phyloP scores from a whole-genome alignment of 35 echinoderm and acorn worm species.

The Apostichopus parvimensis region DNA sequence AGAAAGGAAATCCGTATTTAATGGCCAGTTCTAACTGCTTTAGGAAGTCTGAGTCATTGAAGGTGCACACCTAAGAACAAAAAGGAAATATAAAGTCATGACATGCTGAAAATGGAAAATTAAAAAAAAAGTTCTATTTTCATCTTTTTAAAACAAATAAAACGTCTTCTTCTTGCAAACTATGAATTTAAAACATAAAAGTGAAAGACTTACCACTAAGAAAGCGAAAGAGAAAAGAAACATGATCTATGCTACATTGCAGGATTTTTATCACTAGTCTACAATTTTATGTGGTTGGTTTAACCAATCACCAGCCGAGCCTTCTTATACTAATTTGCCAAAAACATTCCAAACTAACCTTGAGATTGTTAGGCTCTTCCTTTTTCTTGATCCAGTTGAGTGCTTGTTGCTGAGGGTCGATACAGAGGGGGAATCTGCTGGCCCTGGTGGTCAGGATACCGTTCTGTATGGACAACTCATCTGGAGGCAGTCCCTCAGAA shows the following conservation, averaged over 20 bases:
- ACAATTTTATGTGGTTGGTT: too few species aligned
- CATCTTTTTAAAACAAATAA: too few species aligned
- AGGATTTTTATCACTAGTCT: too few species aligned
- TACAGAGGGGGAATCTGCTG: conserved; percentile 97
- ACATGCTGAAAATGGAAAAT: too few species aligned
- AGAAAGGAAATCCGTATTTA: conserved; percentile 99
- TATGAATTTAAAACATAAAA: too few species aligned
- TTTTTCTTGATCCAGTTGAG: conserved; percentile 99
- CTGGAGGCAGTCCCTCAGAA: conserved; percentile 92
- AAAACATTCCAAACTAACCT: conserved; percentile 57
- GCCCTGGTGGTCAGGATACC: conserved; percentile 98
- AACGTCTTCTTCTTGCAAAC: too few species aligned
- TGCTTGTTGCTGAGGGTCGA: conserved; percentile 98
- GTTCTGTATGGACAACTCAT: conserved; percentile 99
- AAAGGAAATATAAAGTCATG: not conserved
- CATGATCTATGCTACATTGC: too few species aligned
- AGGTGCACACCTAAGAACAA: conserved; percentile 90
- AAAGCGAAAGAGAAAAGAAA: too few species aligned
- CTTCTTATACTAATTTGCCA: too few species aligned
- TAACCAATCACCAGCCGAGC: too few species aligned
- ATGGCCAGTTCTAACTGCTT: conserved; percentile 99
- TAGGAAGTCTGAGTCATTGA: conserved; percentile 97
- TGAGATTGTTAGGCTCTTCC: conserved; percentile 98
- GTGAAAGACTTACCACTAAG: too few species aligned
- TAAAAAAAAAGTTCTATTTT: too few species aligned